These are phyloP conservation scores for Cataglyphis cursor DNA, from an alignment of 2,888 invertebrate species.

Conservation along the genomic window DNA sequence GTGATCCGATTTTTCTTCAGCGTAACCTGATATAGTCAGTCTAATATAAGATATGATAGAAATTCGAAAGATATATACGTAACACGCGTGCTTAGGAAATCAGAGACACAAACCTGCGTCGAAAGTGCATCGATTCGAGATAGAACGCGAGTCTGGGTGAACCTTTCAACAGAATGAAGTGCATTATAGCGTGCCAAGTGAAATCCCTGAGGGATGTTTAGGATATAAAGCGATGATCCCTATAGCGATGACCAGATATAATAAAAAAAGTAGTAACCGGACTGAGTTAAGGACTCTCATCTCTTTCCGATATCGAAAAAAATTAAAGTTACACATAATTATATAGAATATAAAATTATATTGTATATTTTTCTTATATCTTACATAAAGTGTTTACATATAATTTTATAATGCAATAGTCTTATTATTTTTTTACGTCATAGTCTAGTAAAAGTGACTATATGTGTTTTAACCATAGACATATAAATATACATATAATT, in stretches of 20 bases:
- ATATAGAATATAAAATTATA: background rate
- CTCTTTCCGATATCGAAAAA: background rate
- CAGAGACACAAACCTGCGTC: slow-evolving; percentile 5
- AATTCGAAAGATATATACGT: background rate
- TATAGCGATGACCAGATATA: background rate
- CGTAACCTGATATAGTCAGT: background rate
- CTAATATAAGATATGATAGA: background rate
- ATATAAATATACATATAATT: background rate
- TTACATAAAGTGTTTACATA: too few species aligned
- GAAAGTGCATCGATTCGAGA: slow-evolving; percentile 34
- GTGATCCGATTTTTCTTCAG: background rate
- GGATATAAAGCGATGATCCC: background rate
- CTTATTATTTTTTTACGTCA: too few species aligned
- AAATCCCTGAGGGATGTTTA: slow-evolving; percentile 32
- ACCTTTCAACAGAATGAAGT: slow-evolving; percentile 45
- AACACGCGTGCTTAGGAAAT: slow-evolving; percentile 30
- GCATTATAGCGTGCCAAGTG: slow-evolving; percentile 5
- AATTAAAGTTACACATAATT: background rate
- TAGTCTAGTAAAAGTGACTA: too few species aligned
- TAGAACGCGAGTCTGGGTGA: background rate
- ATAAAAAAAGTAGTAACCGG: background rate
- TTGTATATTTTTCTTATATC: too few species aligned
- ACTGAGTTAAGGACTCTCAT: background rate
- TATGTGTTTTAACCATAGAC: too few species aligned
- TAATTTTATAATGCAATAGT: background rate